phyloP scores from a whole-genome alignment of 2,113 vertebrate genomes.

The Phasianus colchicus region DNA sequence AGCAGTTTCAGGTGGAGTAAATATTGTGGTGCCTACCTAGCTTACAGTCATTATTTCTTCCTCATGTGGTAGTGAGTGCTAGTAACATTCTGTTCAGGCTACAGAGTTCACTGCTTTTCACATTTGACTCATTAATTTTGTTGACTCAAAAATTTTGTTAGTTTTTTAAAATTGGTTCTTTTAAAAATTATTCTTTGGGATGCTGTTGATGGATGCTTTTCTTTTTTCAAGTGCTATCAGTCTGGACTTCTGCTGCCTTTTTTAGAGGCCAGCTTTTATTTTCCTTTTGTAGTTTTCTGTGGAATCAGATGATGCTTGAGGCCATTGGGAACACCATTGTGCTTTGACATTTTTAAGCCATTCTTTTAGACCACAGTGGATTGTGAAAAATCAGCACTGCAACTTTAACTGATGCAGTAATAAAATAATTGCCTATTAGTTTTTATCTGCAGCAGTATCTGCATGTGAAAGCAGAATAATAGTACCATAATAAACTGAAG shows the following conservation, averaged over 20 bases:
- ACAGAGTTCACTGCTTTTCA: not conserved
- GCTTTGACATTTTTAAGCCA: not conserved
- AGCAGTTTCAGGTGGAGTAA: constrained; percentile 77
- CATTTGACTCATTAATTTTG: fast-evolving
- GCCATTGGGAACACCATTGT: not conserved
- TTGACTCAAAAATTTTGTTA: not conserved
- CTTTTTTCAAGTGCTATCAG: not conserved
- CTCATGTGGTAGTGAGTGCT: not conserved
- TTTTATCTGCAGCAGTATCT: not conserved
- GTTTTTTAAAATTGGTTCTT: not conserved
- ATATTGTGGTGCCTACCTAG: not conserved
- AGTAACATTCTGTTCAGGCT: not conserved
- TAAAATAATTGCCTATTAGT: not conserved
- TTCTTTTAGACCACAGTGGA: not conserved
- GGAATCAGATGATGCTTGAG: not conserved
- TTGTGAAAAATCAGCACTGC: not conserved
- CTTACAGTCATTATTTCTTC: not conserved
- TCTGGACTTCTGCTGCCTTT: not conserved
- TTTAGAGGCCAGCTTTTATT: not conserved
- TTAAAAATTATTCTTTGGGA: not conserved
- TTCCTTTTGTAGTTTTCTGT: not conserved
- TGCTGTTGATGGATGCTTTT: not conserved
- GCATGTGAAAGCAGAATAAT: not conserved
- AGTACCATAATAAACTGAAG: not conserved
- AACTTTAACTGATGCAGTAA: not conserved